Base-by-base conservation (phyloP, 2,797 vertebrate species). In the Pangasius macronema region DNA sequence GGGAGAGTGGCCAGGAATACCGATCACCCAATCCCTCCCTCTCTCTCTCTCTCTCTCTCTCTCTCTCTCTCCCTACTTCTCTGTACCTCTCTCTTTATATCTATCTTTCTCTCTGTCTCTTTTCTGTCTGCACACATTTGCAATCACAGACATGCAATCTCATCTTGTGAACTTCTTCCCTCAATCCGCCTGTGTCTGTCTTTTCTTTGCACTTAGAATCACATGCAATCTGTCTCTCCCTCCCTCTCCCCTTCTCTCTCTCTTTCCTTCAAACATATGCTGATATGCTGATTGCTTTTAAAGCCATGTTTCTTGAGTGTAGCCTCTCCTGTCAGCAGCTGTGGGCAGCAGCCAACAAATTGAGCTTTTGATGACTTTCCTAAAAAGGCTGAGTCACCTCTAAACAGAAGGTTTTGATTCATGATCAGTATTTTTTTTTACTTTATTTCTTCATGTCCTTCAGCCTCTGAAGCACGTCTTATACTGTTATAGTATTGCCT, bases 281-380 rank as follows among this genome's bases (percentile, higher is more conserved):
- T 86, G 65, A 86, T 77, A 86, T 81, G 85, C 77, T 86, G 65
- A 81, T 81, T 86, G 85, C 51, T 86, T 86, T 80, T 70, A 86
- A 77, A 57, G 51, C 85, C 16, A 80, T 65, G 85, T 80, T 84
- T 33, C 42, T 83, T 27, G 16, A 87, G 70, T n/a, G 70, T 49
- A 24, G 57, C 14, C 85, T 86, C 85, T 86, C 51, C 49, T 80
- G 76, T 42, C 6, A 10, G 27, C 72, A 79, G 59, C 73, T 75
- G 75, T 85, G 75, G 46, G 84, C 76, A 59, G 61, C 33, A 86
- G 63, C 63, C 33, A 51, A 65, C 77, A 86, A 70, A 86, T 70
- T 70, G 42, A 42, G 59, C 61, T 81, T 67, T 67, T 75, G 57
- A 67, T 68, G 85, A 81, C 22, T 79, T 79, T 79, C 49, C 30